A percentile compares a stretch with the other conserved stretches of the same genome.
These are phyloP conservation scores for Burhinus bistriatus DNA, from an alignment of 2,113 vertebrate genomes.

Conservation along the genomic window DNA sequence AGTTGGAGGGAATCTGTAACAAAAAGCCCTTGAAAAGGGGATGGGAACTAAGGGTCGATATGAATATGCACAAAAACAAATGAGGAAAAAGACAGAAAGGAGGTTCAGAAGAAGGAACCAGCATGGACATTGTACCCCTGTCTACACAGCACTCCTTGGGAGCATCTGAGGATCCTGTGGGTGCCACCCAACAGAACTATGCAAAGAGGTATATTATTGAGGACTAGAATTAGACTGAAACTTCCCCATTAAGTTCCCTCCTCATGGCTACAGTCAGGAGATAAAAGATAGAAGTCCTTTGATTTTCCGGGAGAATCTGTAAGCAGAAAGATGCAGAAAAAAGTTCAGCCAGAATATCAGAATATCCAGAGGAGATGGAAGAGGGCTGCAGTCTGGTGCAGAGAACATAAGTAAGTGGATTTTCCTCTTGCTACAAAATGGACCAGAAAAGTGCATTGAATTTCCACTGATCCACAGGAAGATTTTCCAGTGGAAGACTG, in stretches of 20 bases:
- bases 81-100: background rate
- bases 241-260: background rate
- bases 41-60: background rate
- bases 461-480: fast-evolving
- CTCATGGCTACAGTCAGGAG: background rate
- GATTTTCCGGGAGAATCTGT: background rate
- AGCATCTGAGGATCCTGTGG: background rate
- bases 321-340: background rate
- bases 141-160: background rate
- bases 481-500: background rate
- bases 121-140: background rate
- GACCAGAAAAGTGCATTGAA: background rate
- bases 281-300: background rate
- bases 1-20: background rate
- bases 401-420: background rate
- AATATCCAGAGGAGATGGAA: background rate
- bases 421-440: background rate
- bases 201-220: background rate
- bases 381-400: background rate
- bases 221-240: background rate
- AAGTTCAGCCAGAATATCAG: background rate
- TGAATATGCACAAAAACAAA: background rate
- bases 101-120: background rate
- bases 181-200: background rate
- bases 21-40: background rate